These are phyloP conservation scores for Synergus laeviventris DNA, from an alignment of 2,888 invertebrate species.

Conservation along the genomic window DNA sequence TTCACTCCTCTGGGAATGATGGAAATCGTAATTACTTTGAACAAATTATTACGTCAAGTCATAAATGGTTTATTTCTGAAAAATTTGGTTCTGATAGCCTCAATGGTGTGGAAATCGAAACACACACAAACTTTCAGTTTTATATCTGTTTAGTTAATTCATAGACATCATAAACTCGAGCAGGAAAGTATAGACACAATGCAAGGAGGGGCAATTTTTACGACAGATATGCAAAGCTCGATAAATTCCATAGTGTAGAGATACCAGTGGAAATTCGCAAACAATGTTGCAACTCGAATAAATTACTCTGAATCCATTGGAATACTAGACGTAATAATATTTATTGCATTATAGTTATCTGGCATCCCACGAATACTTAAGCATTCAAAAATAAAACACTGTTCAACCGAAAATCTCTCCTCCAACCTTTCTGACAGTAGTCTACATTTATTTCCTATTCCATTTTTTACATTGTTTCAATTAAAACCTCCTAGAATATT, in stretches of 20 bases:
- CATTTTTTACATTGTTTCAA: neutral
- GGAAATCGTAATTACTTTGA: slow-evolving; percentile 59
- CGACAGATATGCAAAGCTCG: slow-evolving; percentile 49
- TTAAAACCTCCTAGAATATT: neutral
- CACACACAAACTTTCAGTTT: neutral
- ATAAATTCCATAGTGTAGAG: slow-evolving; percentile 50
- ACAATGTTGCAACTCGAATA: slow-evolving; percentile 53
- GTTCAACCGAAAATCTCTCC: no score
- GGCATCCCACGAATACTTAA: neutral
- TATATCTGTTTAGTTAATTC: neutral
- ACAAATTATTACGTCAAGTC: slow-evolving; percentile 47
- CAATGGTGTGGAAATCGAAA: no score
- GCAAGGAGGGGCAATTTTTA: slow-evolving; percentile 31
- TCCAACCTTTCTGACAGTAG: neutral
- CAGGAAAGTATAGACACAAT: neutral
- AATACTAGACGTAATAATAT: slow-evolving; percentile 44
- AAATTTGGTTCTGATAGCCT: no score
- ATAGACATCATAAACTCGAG: neutral
- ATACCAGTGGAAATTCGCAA: slow-evolving; percentile 47
- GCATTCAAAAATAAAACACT: no score
- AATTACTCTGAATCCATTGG: slow-evolving; percentile 52
- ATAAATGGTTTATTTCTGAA: neutral
- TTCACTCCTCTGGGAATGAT: slow-evolving; percentile 41
- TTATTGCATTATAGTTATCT: slow-evolving; percentile 46
- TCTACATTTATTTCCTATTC: neutral